These are phyloP conservation scores for Limnephilus lunatus DNA, from an alignment of 2,888 invertebrate species.

Conservation along the genomic window DNA sequence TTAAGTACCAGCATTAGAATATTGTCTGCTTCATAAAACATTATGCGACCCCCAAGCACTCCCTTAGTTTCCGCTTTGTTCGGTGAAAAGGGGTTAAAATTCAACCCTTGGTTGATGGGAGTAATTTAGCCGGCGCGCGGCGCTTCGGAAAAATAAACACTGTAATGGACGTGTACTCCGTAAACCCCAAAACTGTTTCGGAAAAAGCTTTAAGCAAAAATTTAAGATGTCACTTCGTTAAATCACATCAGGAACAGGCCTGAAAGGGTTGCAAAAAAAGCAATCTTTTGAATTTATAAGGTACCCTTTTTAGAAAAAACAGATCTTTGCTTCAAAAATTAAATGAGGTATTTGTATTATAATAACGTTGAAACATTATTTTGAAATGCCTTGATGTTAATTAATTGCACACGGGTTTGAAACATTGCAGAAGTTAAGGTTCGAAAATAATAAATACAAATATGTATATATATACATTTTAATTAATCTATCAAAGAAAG, in stretches of 20 bases:
- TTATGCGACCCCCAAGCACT: slow-evolving; percentile 40
- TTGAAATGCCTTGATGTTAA: too few species aligned
- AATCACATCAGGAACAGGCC: background rate
- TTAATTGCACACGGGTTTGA: too few species aligned
- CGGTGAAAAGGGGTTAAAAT: slow-evolving; percentile 25
- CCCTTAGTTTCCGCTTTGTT: slow-evolving; percentile 43
- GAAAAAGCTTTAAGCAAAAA: background rate
- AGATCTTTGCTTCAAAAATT: background rate
- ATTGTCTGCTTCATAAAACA: slow-evolving; percentile 51
- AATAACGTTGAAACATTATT: too few species aligned
- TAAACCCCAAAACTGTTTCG: background rate
- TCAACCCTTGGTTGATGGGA: slow-evolving; percentile 33
- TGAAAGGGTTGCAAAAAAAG: background rate
- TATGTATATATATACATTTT: too few species aligned
- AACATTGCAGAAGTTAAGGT: too few species aligned
- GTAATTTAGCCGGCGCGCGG: slow-evolving; percentile 24
- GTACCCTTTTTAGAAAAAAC: background rate
- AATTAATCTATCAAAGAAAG: too few species aligned
- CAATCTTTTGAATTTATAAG: background rate
- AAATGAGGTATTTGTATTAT: too few species aligned
- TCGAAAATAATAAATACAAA: too few species aligned
- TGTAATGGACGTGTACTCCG: slow-evolving; percentile 13
- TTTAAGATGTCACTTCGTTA: background rate
- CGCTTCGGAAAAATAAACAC: slow-evolving; percentile 9
- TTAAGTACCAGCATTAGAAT: slow-evolving; percentile 50